Evolutionary conservation across 2,113 vertebrate genomes (phyloP), one percentile per base, ranked within the genome.

Genomic region (Cariama cristata): DNA sequence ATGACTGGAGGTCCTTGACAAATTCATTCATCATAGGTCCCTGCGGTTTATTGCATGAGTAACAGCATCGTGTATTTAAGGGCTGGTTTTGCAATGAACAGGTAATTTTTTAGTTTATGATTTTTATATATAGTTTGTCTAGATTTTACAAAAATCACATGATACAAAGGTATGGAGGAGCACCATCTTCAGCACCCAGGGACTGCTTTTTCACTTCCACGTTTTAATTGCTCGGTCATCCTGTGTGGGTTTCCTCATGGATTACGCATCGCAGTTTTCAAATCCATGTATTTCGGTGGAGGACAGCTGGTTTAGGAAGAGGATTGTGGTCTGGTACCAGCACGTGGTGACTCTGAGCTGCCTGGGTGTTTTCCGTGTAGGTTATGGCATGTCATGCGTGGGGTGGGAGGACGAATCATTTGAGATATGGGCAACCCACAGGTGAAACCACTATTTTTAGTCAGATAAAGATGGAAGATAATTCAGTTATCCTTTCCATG

Each of bases 161-260:
- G 6, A 16, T 2, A 9, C 6, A 2, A 21, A 42, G 71, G 18
- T 28, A 3, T 27, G 73, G 59, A 15, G 5, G 66, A 62, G 38
- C 76, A 13, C 27, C 9, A 0, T 11, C n/a, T 13, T 33, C 7
- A 27, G 24, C 33, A 12, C 33, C 14, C 40, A 22, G 42, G 33
- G 8, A 4, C 74, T n/a, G 81, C 71, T 79, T 42, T 45, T 44
- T 16, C 22, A 19, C 5, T 14, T n/a, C 1, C 3, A 3, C 0
- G 0, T 55, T 69, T 40, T 12, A 2, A 63, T 58, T 18, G 9
- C 40, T 88, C 1, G 0, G 50, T 5, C 53, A 4, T 47, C 1
- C 1, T 17, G 0, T 3, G 45, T 20, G 80, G 84, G 47, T 45
- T 79, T 44, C 19, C 60, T 6, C 1, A 0, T 1, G 35, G 68